A percentile compares a stretch with the other conserved stretches of the same genome.
Conservation (phyloP, 2,888 invertebrate genomes). For the Malthinus seriepunctatus region DNA sequence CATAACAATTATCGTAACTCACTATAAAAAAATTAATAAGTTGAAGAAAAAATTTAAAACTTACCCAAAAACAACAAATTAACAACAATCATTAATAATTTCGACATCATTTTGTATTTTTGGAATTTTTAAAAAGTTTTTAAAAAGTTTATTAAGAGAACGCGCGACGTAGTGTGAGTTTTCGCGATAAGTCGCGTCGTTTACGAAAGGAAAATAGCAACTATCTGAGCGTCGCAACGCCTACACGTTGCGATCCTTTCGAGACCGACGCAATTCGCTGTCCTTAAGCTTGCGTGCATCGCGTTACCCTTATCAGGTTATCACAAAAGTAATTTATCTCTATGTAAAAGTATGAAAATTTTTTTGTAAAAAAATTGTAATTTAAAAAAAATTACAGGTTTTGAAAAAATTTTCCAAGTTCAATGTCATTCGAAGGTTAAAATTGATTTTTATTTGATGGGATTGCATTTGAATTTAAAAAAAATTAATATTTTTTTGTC, state of each 20-base stretch:
- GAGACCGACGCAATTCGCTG: constrained; percentile 23
- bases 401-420: neutral
- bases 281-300: constrained; percentile 32
- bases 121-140: constrained; percentile 3
- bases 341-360: constrained; percentile 2
- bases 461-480: neutral
- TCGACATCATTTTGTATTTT: no score
- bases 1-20: no score
- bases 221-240: constrained; percentile 39
- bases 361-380: neutral
- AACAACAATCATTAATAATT: no score
- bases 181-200: constrained; percentile 23
- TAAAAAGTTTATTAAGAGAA: neutral
- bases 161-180: constrained; percentile 6
- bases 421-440: constrained; percentile 4
- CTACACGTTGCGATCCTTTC: constrained; percentile 31
- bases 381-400: no score
- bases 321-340: constrained; percentile 5
- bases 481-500: neutral
- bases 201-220: constrained; percentile 31
- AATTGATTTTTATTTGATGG: neutral
- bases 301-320: constrained; percentile 31
- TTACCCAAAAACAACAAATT: no score
- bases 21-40: no score
- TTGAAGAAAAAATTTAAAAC: no score